These are phyloP conservation scores for Eupithecia vulgata DNA, from an alignment of 2,888 invertebrate genomes.

Conservation along the genomic window DNA sequence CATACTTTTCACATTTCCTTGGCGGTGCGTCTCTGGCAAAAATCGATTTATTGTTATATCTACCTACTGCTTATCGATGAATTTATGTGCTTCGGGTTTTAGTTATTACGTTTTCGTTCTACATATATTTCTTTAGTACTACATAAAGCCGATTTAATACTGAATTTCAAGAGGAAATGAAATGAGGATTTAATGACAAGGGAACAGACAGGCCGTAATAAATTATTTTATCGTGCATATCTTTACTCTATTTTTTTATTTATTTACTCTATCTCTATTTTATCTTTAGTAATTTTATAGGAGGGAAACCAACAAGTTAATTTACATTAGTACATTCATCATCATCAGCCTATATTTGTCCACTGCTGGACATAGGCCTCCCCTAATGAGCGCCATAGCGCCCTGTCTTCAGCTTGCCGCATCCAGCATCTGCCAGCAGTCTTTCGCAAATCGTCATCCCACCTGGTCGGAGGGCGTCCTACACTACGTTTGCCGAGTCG, in stretches of 20 bases:
- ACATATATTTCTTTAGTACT: not conserved
- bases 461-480: no score
- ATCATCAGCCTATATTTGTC: no score
- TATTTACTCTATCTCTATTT: no score
- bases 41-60: slow-evolving; percentile 39
- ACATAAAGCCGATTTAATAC: not conserved
- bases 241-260: no score
- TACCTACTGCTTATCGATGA: slow-evolving; percentile 34
- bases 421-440: no score
- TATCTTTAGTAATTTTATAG: not conserved
- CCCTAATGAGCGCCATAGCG: no score
- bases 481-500: no score
- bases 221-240: not conserved
- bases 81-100: slow-evolving; percentile 28
- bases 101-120: slow-evolving; percentile 9
- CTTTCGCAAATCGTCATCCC: no score
- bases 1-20: slow-evolving; percentile 45
- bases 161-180: not conserved
- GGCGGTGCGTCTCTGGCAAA: slow-evolving; percentile 33
- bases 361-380: no score
- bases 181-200: not conserved
- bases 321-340: no score
- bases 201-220: not conserved
- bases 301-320: not conserved
- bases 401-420: no score